phyloP scores from a whole-genome alignment of 2,888 invertebrate species.

The Drosophila mulleri region DNA sequence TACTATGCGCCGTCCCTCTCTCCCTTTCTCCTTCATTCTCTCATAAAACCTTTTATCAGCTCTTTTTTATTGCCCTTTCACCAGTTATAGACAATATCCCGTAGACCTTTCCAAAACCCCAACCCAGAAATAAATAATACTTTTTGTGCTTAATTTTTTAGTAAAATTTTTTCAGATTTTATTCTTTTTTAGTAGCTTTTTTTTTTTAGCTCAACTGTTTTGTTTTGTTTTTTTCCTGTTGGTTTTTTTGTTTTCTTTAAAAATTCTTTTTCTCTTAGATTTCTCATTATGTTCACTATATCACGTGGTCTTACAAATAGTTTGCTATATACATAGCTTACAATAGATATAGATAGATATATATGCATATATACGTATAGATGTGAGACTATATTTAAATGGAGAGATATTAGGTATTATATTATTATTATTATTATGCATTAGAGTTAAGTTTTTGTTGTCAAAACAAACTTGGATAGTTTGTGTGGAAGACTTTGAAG shows the following conservation, averaged over 20 bases:
- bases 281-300: constrained; percentile 77
- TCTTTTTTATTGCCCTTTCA: constrained; percentile 21
- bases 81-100: constrained; percentile 7
- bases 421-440: constrained; percentile 43
- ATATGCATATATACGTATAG: constrained; percentile 22
- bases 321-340: constrained; percentile 31
- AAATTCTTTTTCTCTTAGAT: constrained; percentile 73
- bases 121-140: constrained; percentile 8
- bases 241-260: constrained; percentile 36
- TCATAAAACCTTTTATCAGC: background rate
- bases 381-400: constrained; percentile 41
- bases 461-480: constrained; percentile 47
- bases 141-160: constrained; percentile 63
- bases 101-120: constrained; percentile 2
- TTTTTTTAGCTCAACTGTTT: constrained; percentile 51
- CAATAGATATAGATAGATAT: constrained; percentile 28
- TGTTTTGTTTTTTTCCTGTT: constrained; percentile 34
- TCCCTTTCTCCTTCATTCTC: background rate
- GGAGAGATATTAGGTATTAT: constrained; percentile 40
- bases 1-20: background rate
- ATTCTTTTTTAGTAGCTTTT: constrained; percentile 62
- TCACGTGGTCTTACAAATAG: constrained; percentile 76
- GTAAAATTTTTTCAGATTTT: constrained; percentile 63
- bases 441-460: constrained; percentile 45
- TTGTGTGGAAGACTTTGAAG: constrained; percentile 75